Evolutionary conservation across 37 sponge, comb jelly and placozoan genomes (phyloP).

Genomic region (Cladorhizidae sp.): DNA sequence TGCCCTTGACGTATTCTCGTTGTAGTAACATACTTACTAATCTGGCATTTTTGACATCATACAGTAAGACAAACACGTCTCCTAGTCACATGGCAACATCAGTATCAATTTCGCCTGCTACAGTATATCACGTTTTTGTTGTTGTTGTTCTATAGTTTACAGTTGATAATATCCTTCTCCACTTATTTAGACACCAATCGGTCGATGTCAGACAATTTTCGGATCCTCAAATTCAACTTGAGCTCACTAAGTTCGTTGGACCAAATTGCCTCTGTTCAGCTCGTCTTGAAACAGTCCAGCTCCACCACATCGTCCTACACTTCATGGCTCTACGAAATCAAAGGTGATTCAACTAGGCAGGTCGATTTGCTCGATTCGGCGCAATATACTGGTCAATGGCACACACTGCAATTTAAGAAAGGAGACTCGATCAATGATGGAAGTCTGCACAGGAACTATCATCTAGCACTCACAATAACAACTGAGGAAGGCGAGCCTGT

Average conservation of each 20-base stretch:
- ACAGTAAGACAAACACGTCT: no score
- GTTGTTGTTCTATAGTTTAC: no score
- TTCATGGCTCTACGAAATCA: not conserved
- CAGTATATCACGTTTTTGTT: no score
- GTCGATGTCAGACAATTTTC: not conserved
- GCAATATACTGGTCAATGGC: not conserved
- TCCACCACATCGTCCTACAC: not conserved
- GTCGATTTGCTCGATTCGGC: slow-evolving; percentile 1
- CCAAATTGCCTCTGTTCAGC: not conserved
- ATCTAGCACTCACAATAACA: not conserved
- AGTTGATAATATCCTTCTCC: no score
- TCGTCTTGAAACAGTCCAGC: slow-evolving; percentile 4
- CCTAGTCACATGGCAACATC: no score
- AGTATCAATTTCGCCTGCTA: no score
- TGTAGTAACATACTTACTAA: no score
- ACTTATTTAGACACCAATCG: not conserved
- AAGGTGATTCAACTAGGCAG: not conserved
- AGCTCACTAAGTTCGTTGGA: not conserved
- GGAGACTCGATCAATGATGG: not conserved
- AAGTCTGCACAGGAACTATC: not conserved
- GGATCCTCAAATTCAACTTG: slow-evolving; percentile 1
- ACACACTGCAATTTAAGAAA: not conserved
- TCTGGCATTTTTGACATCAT: no score
- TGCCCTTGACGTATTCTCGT: no score
- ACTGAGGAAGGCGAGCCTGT: not conserved